Base-by-base conservation (phyloP, 2,888 invertebrate genomes). In the Apodemia zela region DNA sequence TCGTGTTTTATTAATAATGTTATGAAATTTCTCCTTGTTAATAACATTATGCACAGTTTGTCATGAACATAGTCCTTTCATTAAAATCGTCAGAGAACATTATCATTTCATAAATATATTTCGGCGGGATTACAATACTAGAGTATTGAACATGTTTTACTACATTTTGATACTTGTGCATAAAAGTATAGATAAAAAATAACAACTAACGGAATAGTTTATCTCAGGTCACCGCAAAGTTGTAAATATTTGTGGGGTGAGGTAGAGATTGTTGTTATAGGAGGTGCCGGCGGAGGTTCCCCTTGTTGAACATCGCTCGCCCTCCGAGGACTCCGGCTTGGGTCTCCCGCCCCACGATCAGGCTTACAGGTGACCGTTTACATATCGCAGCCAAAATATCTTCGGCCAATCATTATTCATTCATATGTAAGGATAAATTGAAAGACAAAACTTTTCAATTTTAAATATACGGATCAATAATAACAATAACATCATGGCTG, bases 241-340 rank as follows among this genome's bases (percentile, higher is more conserved):
- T 64, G 59, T 51, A 54, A 60, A 51, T 60, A 66, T 62, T 71
- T 70, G 68, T 70, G 71, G 81, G 87, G 85, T 89, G 84, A 87
- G 87, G 87, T 81, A 86, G 80, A 90, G 93, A 93, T 91, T 86
- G 89, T 89, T 93, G 91, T 89, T 89, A 85, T 93, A 90, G 85
- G 91, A 93, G 87, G 92, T 85, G 84, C 87, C 89, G 79, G 86
- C 85, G 80, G 89, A 86, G 85, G 92, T 82, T 84, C 89, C 90
- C 83, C 94, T 92, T 90, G 95, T 95, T 84, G 95, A 95, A 84
- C 94, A 94, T 91, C 95, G 96, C 84, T 96, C 97, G 81, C 97
- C 97, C 75, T 97, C 97, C 87, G 98, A 98, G 93, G 98, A 98
- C 94, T 97, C 97, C 89, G 98, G 98, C 84, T 95, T 98, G 87